Evolutionary conservation across 1,140 invertebrate genomes (phyloP).

Genomic region (Antheraea mylitta): DNA sequence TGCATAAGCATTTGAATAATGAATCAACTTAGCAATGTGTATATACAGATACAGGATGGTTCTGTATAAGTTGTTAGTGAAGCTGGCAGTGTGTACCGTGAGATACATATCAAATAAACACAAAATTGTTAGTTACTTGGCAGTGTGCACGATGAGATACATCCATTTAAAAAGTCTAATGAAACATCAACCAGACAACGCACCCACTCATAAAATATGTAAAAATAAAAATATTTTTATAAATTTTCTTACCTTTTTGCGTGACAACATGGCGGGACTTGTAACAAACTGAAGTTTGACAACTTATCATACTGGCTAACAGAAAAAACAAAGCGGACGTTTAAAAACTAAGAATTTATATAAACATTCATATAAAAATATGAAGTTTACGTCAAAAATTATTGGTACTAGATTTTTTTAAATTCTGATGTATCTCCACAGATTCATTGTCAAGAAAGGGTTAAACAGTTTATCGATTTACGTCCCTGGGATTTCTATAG

Average conservation of each 20-base stretch:
- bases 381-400: conserved; percentile 10
- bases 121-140: conserved; percentile 13
- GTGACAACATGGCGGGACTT: conserved; percentile 15
- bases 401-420: conserved; percentile 7
- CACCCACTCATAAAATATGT: not conserved
- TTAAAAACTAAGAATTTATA: conserved; percentile 13
- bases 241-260: conserved; percentile 14
- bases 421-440: conserved; percentile 12
- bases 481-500: too few relatives aligned
- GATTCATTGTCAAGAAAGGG: conserved; percentile 12
- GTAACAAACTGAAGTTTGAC: conserved; percentile 18
- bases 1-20: conserved; percentile 20
- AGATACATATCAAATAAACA: too few relatives aligned
- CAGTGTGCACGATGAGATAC: conserved; percentile 21
- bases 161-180: conserved; percentile 18
- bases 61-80: conserved; percentile 21
- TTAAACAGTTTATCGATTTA: too few relatives aligned
- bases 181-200: conserved; percentile 12
- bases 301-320: conserved; percentile 15
- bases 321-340: conserved; percentile 15
- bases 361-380: conserved; percentile 16
- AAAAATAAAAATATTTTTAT: not conserved
- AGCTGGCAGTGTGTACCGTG: conserved; percentile 15
- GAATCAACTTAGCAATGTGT: conserved; percentile 19
- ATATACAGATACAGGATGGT: conserved; percentile 18